Percentiles rank a stretch among this genome's conserved stretches.
These are phyloP conservation scores for Lutjanus argentimaculatus DNA, from an alignment of 2,797 vertebrate genomes.

Conservation along the genomic window DNA sequence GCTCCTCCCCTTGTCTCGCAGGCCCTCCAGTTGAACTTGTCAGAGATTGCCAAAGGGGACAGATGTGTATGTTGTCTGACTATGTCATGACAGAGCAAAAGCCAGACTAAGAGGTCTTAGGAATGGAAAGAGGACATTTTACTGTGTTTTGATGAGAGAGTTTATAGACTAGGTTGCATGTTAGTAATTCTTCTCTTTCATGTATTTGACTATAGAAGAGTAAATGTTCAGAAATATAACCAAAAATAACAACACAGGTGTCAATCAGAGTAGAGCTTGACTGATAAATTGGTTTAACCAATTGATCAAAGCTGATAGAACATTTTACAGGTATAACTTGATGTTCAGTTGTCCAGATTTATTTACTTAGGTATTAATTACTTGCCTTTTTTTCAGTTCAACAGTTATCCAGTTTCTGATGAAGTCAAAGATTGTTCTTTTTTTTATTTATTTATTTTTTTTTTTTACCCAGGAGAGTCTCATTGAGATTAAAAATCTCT, in stretches of 20 bases:
- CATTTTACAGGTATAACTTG: no score
- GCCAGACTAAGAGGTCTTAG: constrained; percentile 37
- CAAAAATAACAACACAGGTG: neutral
- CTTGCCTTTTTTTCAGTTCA: no score
- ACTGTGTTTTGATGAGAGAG: neutral
- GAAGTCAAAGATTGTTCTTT: no score
- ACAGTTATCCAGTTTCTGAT: no score
- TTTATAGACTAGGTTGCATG: neutral
- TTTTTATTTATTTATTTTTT: no score
- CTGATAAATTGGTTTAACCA: no score
- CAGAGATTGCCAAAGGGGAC: constrained; percentile 72
- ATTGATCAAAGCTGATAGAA: no score
- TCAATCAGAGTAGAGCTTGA: neutral
- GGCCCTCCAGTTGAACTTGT: constrained; percentile 71
- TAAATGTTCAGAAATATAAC: neutral
- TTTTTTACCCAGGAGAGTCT: neutral
- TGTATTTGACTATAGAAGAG: neutral
- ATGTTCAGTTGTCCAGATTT: neutral
- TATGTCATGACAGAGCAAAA: constrained; percentile 58
- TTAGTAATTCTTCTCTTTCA: neutral
- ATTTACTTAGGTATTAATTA: neutral
- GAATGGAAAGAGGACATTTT: constrained; percentile 36
- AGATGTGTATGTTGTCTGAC: constrained; percentile 66
- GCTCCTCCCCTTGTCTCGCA: constrained; percentile 63
- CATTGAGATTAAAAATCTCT: no score